Percentiles rank a stretch among this genome's conserved stretches.
Evolutionary conservation across 2,113 vertebrate genomes (phyloP).

Genomic region (Enhydra lutris): DNA sequence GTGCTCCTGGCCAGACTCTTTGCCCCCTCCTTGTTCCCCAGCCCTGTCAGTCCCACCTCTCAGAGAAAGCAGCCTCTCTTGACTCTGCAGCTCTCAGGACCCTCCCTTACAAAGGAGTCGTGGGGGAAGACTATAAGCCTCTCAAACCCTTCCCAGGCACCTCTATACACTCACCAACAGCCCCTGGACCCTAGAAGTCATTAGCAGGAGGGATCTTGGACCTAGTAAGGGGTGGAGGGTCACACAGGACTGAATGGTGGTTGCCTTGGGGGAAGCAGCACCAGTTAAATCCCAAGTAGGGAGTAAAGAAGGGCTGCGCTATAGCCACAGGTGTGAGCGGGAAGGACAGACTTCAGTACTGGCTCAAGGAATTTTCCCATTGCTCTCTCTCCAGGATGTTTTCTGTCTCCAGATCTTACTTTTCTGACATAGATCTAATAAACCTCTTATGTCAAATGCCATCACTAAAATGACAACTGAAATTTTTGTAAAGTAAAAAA

Average conservation of each 20-base stretch:
- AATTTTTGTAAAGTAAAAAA: background rate
- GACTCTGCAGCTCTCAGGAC: background rate
- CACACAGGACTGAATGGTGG: background rate
- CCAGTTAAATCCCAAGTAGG: background rate
- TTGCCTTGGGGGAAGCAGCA: background rate
- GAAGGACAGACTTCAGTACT: background rate
- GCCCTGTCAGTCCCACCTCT: background rate
- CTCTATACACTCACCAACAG: fast-evolving
- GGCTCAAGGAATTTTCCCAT: background rate
- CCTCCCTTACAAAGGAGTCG: background rate
- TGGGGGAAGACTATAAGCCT: background rate
- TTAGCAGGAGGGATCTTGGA: background rate
- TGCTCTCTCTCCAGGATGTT: background rate
- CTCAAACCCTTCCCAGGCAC: background rate
- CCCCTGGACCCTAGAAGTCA: background rate
- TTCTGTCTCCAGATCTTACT: background rate
- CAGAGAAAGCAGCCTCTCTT: background rate
- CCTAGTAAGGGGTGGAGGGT: background rate
- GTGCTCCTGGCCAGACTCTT: background rate
- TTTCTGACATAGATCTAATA: background rate
- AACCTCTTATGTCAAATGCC: background rate
- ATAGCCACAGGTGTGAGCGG: fast-evolving
- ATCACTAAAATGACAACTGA: background rate
- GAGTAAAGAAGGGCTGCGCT: background rate
- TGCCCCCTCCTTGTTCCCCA: background rate